These are phyloP conservation scores for Philereme vetulata DNA, from an alignment of 2,888 invertebrate genomes.

Conservation along the genomic window DNA sequence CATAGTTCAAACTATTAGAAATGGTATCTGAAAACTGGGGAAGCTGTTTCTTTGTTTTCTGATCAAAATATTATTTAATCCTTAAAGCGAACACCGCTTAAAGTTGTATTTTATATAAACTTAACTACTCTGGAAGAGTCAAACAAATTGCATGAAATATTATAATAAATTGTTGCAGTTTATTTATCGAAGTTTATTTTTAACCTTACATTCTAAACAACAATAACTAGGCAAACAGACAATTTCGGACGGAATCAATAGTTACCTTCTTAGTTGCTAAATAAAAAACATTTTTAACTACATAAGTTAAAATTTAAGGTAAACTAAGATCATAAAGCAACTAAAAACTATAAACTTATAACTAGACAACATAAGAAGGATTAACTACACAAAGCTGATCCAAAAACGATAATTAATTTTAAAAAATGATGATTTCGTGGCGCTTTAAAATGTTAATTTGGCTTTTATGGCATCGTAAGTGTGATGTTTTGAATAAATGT, in stretches of 20 bases:
- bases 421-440: too few species aligned
- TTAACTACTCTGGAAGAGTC: not conserved
- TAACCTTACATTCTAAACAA: conserved; percentile 1
- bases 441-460: too few species aligned
- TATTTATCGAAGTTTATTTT: conserved; percentile 6
- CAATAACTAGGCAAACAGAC: not conserved
- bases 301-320: not conserved
- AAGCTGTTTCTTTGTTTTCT: too few species aligned
- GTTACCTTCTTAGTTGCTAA: not conserved
- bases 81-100: too few species aligned
- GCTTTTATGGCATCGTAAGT: too few species aligned
- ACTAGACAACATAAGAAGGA: not conserved
- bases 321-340: not conserved
- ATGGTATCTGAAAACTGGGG: too few species aligned
- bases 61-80: too few species aligned
- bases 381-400: too few species aligned
- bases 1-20: too few species aligned
- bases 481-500: too few species aligned
- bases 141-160: conserved; percentile 19
- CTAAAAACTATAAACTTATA: not conserved
- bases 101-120: not conserved
- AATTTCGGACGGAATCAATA: conserved; percentile 3
- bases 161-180: conserved; percentile 43
- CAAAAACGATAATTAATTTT: too few species aligned
- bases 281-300: not conserved